Evolutionary conservation across 1,140 invertebrate species (phyloP).

Genomic region (Trichoplusia ni): DNA sequence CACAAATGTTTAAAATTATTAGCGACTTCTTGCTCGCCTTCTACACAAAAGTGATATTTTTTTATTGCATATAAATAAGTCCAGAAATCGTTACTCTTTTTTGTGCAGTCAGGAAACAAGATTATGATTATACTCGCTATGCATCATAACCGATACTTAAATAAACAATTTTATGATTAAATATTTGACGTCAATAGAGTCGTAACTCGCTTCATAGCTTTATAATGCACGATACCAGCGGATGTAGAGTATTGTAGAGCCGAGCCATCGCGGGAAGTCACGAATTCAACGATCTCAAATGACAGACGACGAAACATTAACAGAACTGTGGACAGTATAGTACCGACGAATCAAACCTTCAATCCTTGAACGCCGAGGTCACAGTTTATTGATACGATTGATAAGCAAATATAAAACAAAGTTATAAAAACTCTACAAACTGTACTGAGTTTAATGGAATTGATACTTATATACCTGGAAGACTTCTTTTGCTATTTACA

Average conservation of each 20-base stretch:
- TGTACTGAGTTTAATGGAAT: neutral
- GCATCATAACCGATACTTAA: too few relatives aligned
- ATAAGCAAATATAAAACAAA: slow-evolving; percentile 16
- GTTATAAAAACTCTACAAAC: slow-evolving; percentile 12
- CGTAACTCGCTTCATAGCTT: neutral
- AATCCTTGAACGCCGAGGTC: slow-evolving; percentile 16
- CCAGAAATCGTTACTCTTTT: too few relatives aligned
- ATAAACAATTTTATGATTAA: too few relatives aligned
- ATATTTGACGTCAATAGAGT: too few relatives aligned
- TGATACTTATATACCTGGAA: slow-evolving; percentile 5
- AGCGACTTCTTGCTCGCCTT: too few relatives aligned
- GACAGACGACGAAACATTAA: slow-evolving; percentile 6
- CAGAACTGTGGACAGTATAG: neutral
- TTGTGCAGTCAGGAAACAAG: too few relatives aligned
- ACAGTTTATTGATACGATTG: slow-evolving; percentile 1
- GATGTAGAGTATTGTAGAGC: too few relatives aligned
- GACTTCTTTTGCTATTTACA: neutral
- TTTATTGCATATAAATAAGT: too few relatives aligned
- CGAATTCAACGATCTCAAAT: slow-evolving; percentile 9
- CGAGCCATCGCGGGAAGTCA: slow-evolving; percentile 21
- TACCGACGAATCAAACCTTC: slow-evolving; percentile 11
- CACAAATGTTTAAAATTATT: too few relatives aligned
- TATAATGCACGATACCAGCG: neutral
- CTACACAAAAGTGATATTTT: too few relatives aligned
- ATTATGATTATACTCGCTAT: too few relatives aligned